These are phyloP conservation scores for Clarias magur DNA, from an alignment of 2,113 vertebrate species.

Conservation along the genomic window DNA sequence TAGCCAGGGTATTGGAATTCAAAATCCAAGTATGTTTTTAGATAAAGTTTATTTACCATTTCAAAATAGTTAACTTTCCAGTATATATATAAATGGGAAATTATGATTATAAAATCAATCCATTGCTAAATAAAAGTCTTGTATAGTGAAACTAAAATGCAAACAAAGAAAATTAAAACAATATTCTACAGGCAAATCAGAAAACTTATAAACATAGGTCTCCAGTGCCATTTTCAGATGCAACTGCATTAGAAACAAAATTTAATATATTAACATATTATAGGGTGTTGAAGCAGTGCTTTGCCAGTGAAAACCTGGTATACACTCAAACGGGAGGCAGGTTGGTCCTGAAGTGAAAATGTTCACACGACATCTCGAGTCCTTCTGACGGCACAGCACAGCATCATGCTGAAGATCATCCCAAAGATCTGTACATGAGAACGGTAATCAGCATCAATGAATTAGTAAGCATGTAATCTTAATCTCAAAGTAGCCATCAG, in stretches of 20 bases:
- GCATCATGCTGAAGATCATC: constrained; percentile 96
- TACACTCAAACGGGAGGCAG: constrained; percentile 22
- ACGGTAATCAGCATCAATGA: constrained; percentile 17
- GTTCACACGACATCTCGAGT: constrained; percentile 83
- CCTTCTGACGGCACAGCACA: constrained; percentile 89
- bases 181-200: background rate
- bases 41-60: constrained; percentile 26
- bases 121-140: constrained; percentile 12
- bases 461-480: background rate
- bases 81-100: background rate
- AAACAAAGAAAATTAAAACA: background rate
- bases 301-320: background rate
- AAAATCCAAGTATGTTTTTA: background rate
- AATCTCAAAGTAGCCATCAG: background rate
- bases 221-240: background rate
- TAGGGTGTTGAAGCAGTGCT: background rate
- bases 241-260: background rate
- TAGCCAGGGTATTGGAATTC: background rate
- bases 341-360: background rate
- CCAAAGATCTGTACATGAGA: constrained; percentile 82
- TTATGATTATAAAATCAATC: background rate
- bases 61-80: background rate
- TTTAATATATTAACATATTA: background rate
- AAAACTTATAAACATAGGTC: background rate
- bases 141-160: background rate